phyloP scores from a whole-genome alignment of 2,888 invertebrate genomes.

The Cataglyphis cursor region DNA sequence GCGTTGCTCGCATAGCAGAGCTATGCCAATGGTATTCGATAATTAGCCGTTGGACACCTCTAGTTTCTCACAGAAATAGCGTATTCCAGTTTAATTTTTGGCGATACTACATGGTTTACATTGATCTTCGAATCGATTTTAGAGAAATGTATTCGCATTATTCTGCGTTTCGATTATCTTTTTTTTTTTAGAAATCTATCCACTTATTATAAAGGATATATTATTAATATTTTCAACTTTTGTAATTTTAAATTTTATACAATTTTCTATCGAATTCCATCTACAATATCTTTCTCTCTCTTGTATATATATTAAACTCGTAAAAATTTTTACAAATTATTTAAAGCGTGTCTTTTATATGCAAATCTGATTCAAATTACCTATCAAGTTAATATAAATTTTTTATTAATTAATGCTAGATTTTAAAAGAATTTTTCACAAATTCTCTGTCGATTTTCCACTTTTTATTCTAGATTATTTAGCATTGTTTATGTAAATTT shows the following conservation, averaged over 20 bases:
- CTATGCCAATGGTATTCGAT: conserved; percentile 74
- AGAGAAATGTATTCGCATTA: not conserved
- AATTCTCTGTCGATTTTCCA: not conserved
- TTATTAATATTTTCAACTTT: not conserved
- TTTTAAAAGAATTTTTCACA: not conserved
- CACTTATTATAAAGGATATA: not conserved
- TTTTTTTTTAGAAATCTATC: not conserved
- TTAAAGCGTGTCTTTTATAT: not conserved
- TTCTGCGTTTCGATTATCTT: not conserved
- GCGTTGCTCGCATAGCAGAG: conserved; percentile 70
- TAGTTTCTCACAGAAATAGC: conserved; percentile 32
- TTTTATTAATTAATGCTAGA: conserved; percentile 8
- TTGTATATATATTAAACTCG: not conserved
- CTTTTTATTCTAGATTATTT: not conserved
- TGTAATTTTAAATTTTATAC: not conserved
- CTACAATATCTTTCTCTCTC: not conserved
- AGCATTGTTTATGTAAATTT: not conserved
- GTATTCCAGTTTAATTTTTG: conserved; percentile 25
- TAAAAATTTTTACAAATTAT: conserved; percentile 12
- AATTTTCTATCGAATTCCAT: not conserved
- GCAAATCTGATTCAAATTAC: conserved; percentile 13
- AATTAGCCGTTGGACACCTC: conserved; percentile 69
- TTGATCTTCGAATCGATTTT: conserved; percentile 2
- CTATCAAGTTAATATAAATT: not conserved
- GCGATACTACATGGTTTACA: not conserved